A percentile compares a stretch with the other conserved stretches of the same genome.
Conservation (phyloP, 2,113 vertebrate genomes). For the Pelodiscus sinensis region DNA sequence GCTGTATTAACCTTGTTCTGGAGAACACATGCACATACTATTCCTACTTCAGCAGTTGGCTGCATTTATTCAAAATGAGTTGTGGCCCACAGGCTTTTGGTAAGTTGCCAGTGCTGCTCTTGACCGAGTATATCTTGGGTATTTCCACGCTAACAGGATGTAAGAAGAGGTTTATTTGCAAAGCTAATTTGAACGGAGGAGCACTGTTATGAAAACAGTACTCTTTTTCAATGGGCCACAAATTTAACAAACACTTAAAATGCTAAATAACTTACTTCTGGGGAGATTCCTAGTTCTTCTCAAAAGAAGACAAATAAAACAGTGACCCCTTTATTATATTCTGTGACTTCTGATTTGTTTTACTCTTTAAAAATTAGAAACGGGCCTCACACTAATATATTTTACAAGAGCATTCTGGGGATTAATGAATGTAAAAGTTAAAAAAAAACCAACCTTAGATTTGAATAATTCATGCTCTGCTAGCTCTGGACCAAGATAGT, state of each 20-base stretch:
- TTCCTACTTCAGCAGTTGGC: conserved; percentile 11
- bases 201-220: not conserved
- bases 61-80: not conserved
- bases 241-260: not conserved
- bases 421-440: conserved; percentile 67
- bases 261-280: conserved; percentile 32
- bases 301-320: conserved; percentile 36
- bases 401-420: conserved; percentile 53
- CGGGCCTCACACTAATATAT: conserved; percentile 22
- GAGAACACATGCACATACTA: not conserved
- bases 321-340: conserved; percentile 30
- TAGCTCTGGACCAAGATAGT: conserved; percentile 67
- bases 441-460: conserved; percentile 26
- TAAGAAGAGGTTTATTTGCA: not conserved
- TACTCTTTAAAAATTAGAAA: conserved; percentile 48
- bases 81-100: not conserved
- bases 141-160: not conserved
- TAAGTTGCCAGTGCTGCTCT: not conserved
- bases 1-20: not conserved
- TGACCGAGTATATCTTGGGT: conserved; percentile 4
- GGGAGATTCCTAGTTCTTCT: conserved; percentile 21
- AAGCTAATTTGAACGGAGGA: conserved; percentile 1
- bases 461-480: conserved; percentile 72
- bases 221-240: not conserved
- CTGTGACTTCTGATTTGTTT: not conserved